Base-by-base conservation (phyloP, 2,797 vertebrate genomes). In the Alectoris magna region DNA sequence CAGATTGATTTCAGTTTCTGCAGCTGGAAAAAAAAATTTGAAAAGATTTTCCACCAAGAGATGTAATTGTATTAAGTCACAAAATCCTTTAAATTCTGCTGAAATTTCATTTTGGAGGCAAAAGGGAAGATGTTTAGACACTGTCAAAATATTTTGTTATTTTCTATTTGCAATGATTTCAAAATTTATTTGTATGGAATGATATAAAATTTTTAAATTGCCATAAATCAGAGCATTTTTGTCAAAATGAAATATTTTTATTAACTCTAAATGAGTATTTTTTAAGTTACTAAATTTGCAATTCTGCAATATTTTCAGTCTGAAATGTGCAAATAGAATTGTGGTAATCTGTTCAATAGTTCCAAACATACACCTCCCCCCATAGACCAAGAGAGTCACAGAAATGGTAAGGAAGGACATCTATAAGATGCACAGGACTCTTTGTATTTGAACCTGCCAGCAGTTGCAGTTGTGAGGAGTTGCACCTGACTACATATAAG, bases 91-190 rank as follows among this genome's bases (percentile, higher is more conserved):
- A 64, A 14, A 55, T 68, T 77, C 27, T 64, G 11, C 22, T 79
- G 64, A 73, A 67, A 53, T 76, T 70, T 89, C 58, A 4, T 72
- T 70, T 51, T 55, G 38, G 21, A 75, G n/a, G 68, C 22, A 51
- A 90, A 72, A 76, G 12, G 10, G 31, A 2, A 94, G 93, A 71
- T 68, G 3, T 82, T 90, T 62, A 87, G 58, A 87, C 11, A 53
- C 3, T 82, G 53, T 77, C 84, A 92, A 90, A 93, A 87, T 87
- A 91, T 91, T 93, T 92, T 89, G 62, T 66, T 27, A 87, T 81
- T 88, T 92, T 78, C 43, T 63, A 41, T n/a, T 75, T 24, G 26
- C 84, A 88, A 63, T 67, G 1, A 56, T 48, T 84, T 27, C 0
- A 5, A 55, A 36, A 14, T 4, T 88, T 83, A 49, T 91, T 85